Base-by-base conservation (phyloP, 2,113 vertebrate species). In the Orycteropus afer region DNA sequence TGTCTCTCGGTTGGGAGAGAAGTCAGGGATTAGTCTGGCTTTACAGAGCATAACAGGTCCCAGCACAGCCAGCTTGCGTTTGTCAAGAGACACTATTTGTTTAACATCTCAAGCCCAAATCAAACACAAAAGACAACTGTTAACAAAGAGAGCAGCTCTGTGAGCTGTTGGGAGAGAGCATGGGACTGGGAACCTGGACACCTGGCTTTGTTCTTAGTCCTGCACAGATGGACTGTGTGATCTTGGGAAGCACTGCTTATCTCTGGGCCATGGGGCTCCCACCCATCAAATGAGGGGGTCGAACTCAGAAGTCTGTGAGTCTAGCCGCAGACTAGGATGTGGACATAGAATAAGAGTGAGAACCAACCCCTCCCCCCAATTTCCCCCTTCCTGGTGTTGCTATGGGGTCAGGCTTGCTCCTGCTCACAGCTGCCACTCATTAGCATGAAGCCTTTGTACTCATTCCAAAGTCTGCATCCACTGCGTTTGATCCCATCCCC, bases 61-160 rank as follows among this genome's bases (percentile, higher is more conserved):
- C 97, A 87, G 89, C 14, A 77, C 89, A 86, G 95, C 86, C 42
- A 0, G 83, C 94, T 97, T 92, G 87, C 78, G 0, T 95, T 96
- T 96, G 95, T 96, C 95, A 92, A 96, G 95, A 95, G 86, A 91
- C 61, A 83, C 90, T 95, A 91, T 96, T 97, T 97, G 96, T 96
- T 96, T 96, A 97, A 97, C 76, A 96, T 97, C 95, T 95, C 92
- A 84, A 97, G 95, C 95, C 86, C 92, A 95, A 96, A 90, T 83
- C 95, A 97, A 97, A 97, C 96, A 97, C 74, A 73, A 83, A 94
- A 96, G 93, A 91, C 92, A 89, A 94, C 87, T 92, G 90, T 94
- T 97, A 95, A 94, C 88, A 96, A 80, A 96, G 85, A 69, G 91
- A 88, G 34, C 71, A 79, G 77, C 85, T 89, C 61, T 88, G 90